A percentile compares a stretch with the other conserved stretches of the same genome.
phyloP scores from a whole-genome alignment of 2,797 vertebrate species.

The Chelon auratus region DNA sequence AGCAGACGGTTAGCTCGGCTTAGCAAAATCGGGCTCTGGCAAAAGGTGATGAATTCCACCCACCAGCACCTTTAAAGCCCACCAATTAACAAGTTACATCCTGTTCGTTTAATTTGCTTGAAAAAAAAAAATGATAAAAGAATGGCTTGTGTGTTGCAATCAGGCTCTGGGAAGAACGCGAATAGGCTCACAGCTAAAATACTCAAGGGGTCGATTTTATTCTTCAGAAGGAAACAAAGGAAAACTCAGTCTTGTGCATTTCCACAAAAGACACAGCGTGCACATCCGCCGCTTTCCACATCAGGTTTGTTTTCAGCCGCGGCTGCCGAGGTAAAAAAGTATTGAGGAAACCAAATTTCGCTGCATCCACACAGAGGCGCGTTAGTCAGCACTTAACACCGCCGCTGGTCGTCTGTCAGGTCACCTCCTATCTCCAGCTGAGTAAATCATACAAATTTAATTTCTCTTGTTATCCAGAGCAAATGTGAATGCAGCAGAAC shows the following conservation, averaged over 20 bases:
- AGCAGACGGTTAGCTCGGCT: background rate
- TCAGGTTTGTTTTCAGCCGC: slow-evolving; percentile 12
- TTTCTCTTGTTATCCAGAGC: slow-evolving; percentile 22
- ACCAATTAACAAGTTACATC: background rate
- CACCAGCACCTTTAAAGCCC: background rate
- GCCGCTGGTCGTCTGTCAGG: slow-evolving; percentile 23
- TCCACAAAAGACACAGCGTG: background rate
- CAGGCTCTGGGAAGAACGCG: too few relatives aligned
- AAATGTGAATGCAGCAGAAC: slow-evolving; percentile 34
- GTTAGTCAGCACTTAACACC: slow-evolving; percentile 38
- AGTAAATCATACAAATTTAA: slow-evolving; percentile 54
- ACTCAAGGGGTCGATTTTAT: too few relatives aligned
- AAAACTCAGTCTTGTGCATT: background rate
- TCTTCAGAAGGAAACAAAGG: slow-evolving; percentile 1
- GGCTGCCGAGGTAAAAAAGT: background rate
- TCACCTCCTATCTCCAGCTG: slow-evolving; percentile 35
- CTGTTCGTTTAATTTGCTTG: too few relatives aligned
- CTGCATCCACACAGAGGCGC: slow-evolving; percentile 15
- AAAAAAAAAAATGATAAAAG: too few relatives aligned
- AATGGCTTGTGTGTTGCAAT: too few relatives aligned
- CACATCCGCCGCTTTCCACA: background rate
- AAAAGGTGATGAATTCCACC: background rate
- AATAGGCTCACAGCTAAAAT: too few relatives aligned
- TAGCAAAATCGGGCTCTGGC: background rate
- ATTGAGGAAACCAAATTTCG: slow-evolving; percentile 23